Percentiles rank a stretch among this genome's conserved stretches.
Conservation (phyloP, 2,797 vertebrate species). For the Otolemur crassicaudatus region DNA sequence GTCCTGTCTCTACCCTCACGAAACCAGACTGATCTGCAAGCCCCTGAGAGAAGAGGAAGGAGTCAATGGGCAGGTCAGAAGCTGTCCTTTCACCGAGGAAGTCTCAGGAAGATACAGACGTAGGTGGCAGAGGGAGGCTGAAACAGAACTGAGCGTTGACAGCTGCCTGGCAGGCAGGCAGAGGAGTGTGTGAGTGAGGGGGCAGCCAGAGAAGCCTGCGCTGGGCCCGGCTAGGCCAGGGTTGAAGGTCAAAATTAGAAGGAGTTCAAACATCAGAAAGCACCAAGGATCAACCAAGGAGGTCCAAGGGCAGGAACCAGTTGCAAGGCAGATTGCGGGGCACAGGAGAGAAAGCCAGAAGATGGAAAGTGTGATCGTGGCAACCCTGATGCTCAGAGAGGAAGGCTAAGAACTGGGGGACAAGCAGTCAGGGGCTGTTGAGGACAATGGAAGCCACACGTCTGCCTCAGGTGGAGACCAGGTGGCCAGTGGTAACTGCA, state of each 20-base stretch:
- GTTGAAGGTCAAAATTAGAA: neutral
- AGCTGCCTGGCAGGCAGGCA: neutral
- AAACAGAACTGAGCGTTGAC: accelerated
- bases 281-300: neutral
- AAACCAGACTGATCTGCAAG: neutral
- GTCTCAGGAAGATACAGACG: neutral
- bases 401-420: neutral
- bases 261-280: neutral
- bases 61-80: neutral
- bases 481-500: neutral
- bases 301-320: neutral
- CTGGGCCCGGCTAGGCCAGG: neutral
- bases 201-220: neutral
- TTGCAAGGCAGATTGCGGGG: neutral
- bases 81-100: too few relatives aligned
- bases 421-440: accelerated
- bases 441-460: neutral
- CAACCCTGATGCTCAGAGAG: neutral
- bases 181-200: accelerated
- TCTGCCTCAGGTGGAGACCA: too few relatives aligned
- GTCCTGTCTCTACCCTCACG: neutral
- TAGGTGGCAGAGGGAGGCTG: neutral
- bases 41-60: neutral
- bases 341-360: neutral
- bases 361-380: accelerated